Evolutionary conservation across 2,797 vertebrate genomes (phyloP).

Genomic region (Bradypodion ventrale): DNA sequence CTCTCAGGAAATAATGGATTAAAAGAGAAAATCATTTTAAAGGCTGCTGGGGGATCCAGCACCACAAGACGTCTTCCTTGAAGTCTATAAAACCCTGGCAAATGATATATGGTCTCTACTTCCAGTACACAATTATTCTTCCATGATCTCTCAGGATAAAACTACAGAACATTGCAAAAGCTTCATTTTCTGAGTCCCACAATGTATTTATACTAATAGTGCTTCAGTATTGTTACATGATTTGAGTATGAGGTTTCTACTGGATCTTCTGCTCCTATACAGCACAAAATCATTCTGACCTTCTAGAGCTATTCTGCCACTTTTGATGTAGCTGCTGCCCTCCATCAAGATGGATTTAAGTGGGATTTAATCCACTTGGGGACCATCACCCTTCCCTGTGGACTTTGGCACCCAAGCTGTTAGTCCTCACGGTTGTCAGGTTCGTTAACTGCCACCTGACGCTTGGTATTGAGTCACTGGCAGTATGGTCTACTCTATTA

Average conservation of each 20-base stretch:
- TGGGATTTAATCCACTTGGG: too few relatives aligned
- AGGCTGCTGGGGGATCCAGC: neutral
- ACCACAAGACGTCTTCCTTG: neutral
- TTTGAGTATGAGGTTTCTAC: neutral
- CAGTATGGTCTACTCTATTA: too few relatives aligned
- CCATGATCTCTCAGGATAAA: neutral
- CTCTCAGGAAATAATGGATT: slow-evolving; percentile 67
- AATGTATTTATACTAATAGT: neutral
- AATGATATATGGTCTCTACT: slow-evolving; percentile 6
- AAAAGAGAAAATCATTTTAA: slow-evolving; percentile 42
- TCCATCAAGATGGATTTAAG: too few relatives aligned
- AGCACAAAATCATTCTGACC: too few relatives aligned
- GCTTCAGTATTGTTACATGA: neutral
- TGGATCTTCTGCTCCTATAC: neutral
- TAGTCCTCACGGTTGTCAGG: too few relatives aligned
- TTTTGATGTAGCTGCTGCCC: too few relatives aligned
- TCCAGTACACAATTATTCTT: slow-evolving; percentile 4
- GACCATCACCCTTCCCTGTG: too few relatives aligned
- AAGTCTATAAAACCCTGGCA: slow-evolving; percentile 4
- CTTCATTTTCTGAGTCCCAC: neutral
- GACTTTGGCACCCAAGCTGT: too few relatives aligned
- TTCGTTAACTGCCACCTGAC: too few relatives aligned
- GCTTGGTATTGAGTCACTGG: too few relatives aligned
- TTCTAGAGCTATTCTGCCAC: too few relatives aligned
- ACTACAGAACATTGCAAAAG: neutral